Percentiles rank a stretch among this genome's conserved stretches.
These are phyloP conservation scores for Camponotus vicinus DNA, from an alignment of 1,140 invertebrate genomes.

Conservation along the genomic window DNA sequence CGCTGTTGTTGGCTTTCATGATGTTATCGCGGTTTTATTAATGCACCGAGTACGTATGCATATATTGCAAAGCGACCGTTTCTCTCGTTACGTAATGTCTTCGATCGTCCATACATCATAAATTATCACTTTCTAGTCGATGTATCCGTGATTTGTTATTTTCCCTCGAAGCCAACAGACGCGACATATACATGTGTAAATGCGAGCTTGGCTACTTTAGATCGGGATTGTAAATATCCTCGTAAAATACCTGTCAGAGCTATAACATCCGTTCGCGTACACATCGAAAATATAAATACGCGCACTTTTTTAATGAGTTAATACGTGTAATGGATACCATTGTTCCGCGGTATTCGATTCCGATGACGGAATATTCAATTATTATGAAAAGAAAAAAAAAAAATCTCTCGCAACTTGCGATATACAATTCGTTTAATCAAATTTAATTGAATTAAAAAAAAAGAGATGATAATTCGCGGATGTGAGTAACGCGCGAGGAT, in stretches of 20 bases:
- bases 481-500: not conserved
- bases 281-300: constrained; percentile 51
- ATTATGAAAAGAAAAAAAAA: not conserved
- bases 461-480: not conserved
- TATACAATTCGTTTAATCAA: not conserved
- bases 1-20: not conserved
- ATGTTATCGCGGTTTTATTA: constrained; percentile 37
- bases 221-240: constrained; percentile 68
- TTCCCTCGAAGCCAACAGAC: constrained; percentile 60
- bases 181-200: constrained; percentile 28
- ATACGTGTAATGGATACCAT: not conserved
- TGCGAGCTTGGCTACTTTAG: constrained; percentile 50
- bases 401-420: not conserved
- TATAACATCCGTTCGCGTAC: constrained; percentile 59
- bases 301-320: constrained; percentile 44
- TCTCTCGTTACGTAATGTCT: not conserved
- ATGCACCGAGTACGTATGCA: not conserved
- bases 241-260: constrained; percentile 49
- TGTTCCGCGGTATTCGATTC: not conserved
- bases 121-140: not conserved
- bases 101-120: not conserved
- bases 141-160: constrained; percentile 48
- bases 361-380: not conserved
- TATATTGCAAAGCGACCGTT: constrained; percentile 6
- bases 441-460: constrained; percentile 14